Base-by-base conservation (phyloP, 2,113 vertebrate species). In the Coptodon rendalli region DNA sequence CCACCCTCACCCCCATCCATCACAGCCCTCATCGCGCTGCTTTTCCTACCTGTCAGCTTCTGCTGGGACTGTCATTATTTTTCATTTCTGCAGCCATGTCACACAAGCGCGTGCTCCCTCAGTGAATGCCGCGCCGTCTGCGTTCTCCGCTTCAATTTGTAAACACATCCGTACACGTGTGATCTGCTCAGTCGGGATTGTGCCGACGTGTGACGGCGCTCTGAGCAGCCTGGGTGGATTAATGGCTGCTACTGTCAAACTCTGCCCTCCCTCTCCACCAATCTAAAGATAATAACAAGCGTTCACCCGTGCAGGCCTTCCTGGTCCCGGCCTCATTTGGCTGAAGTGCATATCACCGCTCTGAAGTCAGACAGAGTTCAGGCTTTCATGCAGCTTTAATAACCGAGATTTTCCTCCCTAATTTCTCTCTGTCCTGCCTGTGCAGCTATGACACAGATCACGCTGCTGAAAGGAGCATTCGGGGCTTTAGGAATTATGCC, bases 361-460 rank as follows among this genome's bases (percentile, higher is more conserved):
- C 88, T 66, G 57, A 87, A 94, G 94, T 96, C 96, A 95, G 54
- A 24, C 83, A 50, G 89, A 95, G 96, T 95, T 96, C 96, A 96
- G 12, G 31, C 90, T 88, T 96, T 96, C 95, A 96, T 96, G 95
- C 93, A 96, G 94, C 89, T 95, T 97, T 96, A 96, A 97, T 96
- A 88, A 82, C 84, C 17, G 29, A 73, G 78, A 81, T 80, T 57
- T 68, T 14, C 9, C 7, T 48, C 3, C 40, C 9, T 86, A 81
- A 89, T 90, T 90, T 84, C 29, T 82, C 68, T 11, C 83, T 34
- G 81, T 80, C 57, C 24, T 80, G 22, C 85, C 63, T 80, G 48
- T 73, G 31, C 82, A 81, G 82, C 86, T 61, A 78, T 68, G 84
- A 88, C 17, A 31, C 24, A 36, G 52, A 82, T 93, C 80, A 80